Evolutionary conservation across 2,888 invertebrate genomes (phyloP), one percentile per base, ranked within the genome.

Genomic region (Marasmarcha lunaedactyla): DNA sequence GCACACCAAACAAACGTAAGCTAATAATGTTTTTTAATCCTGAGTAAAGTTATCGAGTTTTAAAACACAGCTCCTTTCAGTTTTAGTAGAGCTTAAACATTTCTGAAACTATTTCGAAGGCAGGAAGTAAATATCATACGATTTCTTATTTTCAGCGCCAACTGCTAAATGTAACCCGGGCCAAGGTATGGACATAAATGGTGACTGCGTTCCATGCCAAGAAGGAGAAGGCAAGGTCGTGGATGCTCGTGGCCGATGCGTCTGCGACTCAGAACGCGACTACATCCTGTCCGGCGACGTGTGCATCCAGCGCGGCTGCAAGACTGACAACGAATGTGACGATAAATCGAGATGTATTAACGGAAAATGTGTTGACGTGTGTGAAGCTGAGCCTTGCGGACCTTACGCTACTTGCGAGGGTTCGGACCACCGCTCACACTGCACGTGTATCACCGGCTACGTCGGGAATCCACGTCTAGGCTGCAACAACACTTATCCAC

Each of bases 331-430:
- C 25, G 90, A 95, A 49, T 95, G 95, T 56, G 87, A 90, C 1
- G 90, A 91, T 52, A 87, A 90, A 52, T 88, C 88, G 47, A 90
- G 88, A 59, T 95, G 95, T 61, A 89, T 93, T 48, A 90, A 89
- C 25, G 88, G 88, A 53, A 88, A 87, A 14, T 95, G 95, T 59
- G 88, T 90, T 41, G 89, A 93, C 68, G 91, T 93, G n/a, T 95
- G 95, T 64, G 72, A 70, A 35, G 85, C 86, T 2, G 90, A 92
- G 56, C 84, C 85, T 1, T 95, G 95, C 56, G 93, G 92, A 13
- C 74, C 87, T 1, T 89, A 91, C 56, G 92, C 94, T 11, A 85
- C 89, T 44, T 95, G 95, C 59, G 90, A 90, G 51, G 90, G 91
- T 5, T 86, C 89, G 7, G 89, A 89, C 50, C 95, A 95, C 64